Evolutionary conservation across 2,888 invertebrate species (phyloP).

Genomic region (Laspeyria flexula): DNA sequence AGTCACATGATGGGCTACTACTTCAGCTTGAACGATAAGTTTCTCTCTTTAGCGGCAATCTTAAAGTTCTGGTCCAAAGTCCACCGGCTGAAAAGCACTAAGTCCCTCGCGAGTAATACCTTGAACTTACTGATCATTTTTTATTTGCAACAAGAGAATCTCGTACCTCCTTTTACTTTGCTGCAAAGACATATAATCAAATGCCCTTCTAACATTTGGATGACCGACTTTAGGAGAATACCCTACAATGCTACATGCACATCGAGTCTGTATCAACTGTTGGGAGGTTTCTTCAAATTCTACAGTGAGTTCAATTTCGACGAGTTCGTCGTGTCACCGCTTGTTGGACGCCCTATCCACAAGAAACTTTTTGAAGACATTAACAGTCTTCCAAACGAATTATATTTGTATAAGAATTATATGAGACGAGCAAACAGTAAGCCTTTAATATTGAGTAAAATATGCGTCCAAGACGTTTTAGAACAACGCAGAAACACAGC

Average conservation of each 20-base stretch:
- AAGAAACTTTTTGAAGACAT: slow-evolving; percentile 8
- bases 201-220: slow-evolving; percentile 4
- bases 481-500: slow-evolving; percentile 13
- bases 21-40: slow-evolving; percentile 4
- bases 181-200: slow-evolving; percentile 5
- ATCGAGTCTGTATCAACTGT: slow-evolving; percentile 20
- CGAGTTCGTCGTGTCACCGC: slow-evolving; percentile 36
- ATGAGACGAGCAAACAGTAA: slow-evolving; percentile 2
- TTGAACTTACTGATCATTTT: slow-evolving; percentile 34
- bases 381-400: slow-evolving; percentile 19
- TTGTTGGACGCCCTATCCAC: slow-evolving; percentile 32
- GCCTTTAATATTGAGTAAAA: background rate
- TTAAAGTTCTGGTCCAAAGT: slow-evolving; percentile 19
- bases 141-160: slow-evolving; percentile 40
- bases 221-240: slow-evolving; percentile 7
- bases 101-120: slow-evolving; percentile 9
- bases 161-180: slow-evolving; percentile 7
- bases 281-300: slow-evolving; percentile 39
- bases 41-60: slow-evolving; percentile 7
- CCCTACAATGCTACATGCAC: background rate
- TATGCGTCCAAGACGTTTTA: slow-evolving; percentile 17
- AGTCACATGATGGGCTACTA: slow-evolving; percentile 12
- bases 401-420: slow-evolving; percentile 13
- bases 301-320: slow-evolving; percentile 37
- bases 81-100: background rate